Evolutionary conservation across 1,140 invertebrate genomes (phyloP).

Genomic region (Solenopsis fugax): DNA sequence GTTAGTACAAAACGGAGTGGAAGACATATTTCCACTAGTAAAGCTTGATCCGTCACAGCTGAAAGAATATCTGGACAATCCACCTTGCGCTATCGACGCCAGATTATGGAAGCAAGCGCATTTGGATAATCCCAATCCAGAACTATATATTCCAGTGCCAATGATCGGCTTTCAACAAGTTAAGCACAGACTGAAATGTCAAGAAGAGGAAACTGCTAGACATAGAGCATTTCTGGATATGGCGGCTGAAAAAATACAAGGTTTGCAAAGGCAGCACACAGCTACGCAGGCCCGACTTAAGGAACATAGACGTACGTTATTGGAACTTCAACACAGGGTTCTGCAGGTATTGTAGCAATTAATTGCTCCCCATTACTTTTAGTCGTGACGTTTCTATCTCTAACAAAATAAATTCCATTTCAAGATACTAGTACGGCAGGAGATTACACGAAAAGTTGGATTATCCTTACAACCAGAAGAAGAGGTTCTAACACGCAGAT

Average conservation of each 20-base stretch:
- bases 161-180: constrained; percentile 96
- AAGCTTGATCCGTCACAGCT: constrained; percentile 91
- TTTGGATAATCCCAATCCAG: constrained; percentile 96
- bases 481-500: constrained; percentile 93
- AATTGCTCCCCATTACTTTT: neutral
- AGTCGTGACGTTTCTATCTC: neutral
- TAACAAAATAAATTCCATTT: constrained; percentile 24
- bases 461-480: constrained; percentile 95
- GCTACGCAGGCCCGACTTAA: constrained; percentile 91
- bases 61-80: constrained; percentile 95
- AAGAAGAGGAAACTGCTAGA: constrained; percentile 93
- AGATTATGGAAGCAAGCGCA: constrained; percentile 96
- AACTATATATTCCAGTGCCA: constrained; percentile 95
- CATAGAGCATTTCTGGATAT: constrained; percentile 92
- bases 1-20: constrained; percentile 89
- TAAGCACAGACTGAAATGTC: constrained; percentile 93
- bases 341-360: constrained; percentile 87
- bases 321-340: constrained; percentile 92
- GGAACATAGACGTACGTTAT: constrained; percentile 91
- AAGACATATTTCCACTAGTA: constrained; percentile 88
- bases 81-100: constrained; percentile 93
- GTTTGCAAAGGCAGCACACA: constrained; percentile 91
- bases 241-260: constrained; percentile 92
- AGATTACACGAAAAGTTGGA: constrained; percentile 94
- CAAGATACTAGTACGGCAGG: constrained; percentile 95